Base-by-base conservation (phyloP, 2,888 invertebrate species). In the Venustoraphidia nigricollis region DNA sequence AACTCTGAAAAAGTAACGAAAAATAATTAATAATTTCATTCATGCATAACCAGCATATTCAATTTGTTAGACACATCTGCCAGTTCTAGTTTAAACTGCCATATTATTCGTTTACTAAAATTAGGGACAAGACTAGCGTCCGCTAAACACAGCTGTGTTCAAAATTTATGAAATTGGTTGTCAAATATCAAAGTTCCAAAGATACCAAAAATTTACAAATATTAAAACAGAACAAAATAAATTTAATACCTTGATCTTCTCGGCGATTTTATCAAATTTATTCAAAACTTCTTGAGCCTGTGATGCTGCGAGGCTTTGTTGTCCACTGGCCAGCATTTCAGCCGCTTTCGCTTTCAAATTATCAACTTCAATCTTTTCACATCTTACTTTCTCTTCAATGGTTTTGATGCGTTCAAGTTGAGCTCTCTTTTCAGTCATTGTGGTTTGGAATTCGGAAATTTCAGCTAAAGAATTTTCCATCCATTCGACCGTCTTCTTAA, bases 311-410 rank as follows among this genome's bases (percentile, higher is more conserved):
- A 84, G 81, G 50, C 83, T 82, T 64, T 89, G 88, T 59, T 90
- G 87, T 8, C 89, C 88, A 58, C 83, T 87, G 2, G 83, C 81
- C 44, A 89, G 69, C 82, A 92, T 87, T 70, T 91, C 91, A 17
- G 76, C 76, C 2, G 89, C 86, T 63, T 90, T 88, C n/a, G 77
- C 68, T 62, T 87, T 89, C 10, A 93, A 64, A 35, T 81, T 79
- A 56, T 92, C 92, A 0, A 92, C 89, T 62, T 93, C 93, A 49
- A 90, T 81, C 57, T 89, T 88, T 60, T 93, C 92, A 62, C 90
- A 84, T 1, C 90, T 77, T 0, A 88, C 82, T 67, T 87, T 91
- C 60, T 92, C 92, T 66, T 91, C 91, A 1, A 89, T 73, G 53
- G 79, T 79, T 60, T 90, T 90, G 0, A 91, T 79, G 55, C 85